These are phyloP conservation scores for Oceanodroma tethys DNA, from an alignment of 2,113 vertebrate genomes.

Conservation along the genomic window DNA sequence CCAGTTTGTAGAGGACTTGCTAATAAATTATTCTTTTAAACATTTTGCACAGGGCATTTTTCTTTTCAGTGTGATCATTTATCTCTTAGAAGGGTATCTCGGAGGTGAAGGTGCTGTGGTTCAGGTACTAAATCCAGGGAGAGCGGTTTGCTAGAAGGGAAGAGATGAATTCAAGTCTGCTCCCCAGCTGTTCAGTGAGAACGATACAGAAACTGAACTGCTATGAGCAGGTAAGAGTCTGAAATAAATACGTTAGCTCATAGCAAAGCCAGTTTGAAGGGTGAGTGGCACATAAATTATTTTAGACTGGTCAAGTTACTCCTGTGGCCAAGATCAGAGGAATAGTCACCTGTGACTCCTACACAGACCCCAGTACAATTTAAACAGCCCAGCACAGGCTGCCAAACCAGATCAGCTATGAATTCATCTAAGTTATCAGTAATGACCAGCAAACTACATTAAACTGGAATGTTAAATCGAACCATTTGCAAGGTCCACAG, in stretches of 20 bases:
- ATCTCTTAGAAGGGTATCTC: background rate
- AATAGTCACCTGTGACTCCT: background rate
- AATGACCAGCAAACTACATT: background rate
- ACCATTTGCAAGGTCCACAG: background rate
- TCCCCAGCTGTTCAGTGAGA: background rate
- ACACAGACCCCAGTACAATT: background rate
- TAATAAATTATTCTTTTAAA: constrained; percentile 4
- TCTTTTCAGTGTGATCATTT: background rate
- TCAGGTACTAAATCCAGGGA: background rate
- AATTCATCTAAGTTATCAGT: background rate
- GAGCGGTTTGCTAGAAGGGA: background rate
- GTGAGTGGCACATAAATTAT: background rate
- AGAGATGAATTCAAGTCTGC: background rate
- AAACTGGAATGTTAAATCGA: background rate
- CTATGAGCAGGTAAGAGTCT: background rate
- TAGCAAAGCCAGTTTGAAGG: background rate
- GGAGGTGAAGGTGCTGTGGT: background rate
- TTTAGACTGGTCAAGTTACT: background rate
- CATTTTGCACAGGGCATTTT: background rate
- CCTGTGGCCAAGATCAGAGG: background rate
- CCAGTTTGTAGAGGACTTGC: background rate
- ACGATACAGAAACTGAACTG: background rate
- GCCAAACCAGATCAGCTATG: background rate
- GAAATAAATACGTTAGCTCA: background rate
- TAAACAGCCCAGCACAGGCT: background rate